Conservation (phyloP, 2,113 vertebrate genomes). For the Trochalopteron elliotii region DNA sequence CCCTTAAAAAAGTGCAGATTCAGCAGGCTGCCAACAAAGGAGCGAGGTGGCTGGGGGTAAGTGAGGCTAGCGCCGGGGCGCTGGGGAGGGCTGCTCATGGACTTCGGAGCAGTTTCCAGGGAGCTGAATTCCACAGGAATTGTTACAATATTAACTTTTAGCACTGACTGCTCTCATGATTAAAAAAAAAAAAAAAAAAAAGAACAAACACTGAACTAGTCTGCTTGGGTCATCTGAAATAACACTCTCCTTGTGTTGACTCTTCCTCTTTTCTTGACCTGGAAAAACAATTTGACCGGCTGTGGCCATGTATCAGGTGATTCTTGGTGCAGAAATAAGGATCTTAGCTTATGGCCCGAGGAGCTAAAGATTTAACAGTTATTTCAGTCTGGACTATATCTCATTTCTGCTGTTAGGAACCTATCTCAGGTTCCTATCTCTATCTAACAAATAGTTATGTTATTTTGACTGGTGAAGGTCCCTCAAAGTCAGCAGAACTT, state of each 20-base stretch:
- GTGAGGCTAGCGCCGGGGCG: neutral
- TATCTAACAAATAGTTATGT: neutral
- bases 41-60: constrained; percentile 81
- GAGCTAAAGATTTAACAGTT: neutral
- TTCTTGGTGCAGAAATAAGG: neutral
- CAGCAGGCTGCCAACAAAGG: constrained; percentile 97
- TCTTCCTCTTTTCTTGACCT: neutral
- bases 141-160: constrained; percentile 47
- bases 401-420: neutral
- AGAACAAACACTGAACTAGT: neutral
- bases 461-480: neutral
- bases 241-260: neutral
- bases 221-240: neutral
- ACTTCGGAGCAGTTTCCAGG: constrained; percentile 41
- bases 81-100: neutral
- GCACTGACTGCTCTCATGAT: neutral
- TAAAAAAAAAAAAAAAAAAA: neutral
- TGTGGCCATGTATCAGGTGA: neutral
- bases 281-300: neutral
- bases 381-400: neutral
- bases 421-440: neutral
- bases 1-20: constrained; percentile 93
- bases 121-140: constrained; percentile 8
- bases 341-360: neutral
- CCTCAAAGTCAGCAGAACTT: neutral